A percentile compares a stretch with the other conserved stretches of the same genome.
Conservation (phyloP, 2,113 vertebrate species). For the Xiphorhynchus elegans region DNA sequence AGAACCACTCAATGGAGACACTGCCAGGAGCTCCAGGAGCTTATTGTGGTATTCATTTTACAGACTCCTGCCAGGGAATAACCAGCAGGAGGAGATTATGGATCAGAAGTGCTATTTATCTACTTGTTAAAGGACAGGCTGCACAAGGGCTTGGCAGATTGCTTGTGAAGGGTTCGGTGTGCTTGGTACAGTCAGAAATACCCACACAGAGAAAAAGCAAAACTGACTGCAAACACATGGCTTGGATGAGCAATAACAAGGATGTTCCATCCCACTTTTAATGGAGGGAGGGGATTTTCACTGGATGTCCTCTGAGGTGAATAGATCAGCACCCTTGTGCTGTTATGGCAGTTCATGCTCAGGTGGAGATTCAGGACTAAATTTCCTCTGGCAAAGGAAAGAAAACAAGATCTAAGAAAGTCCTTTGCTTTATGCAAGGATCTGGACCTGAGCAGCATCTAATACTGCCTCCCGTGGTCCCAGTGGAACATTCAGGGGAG, state of each 20-base stretch:
- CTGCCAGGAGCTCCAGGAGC: not conserved
- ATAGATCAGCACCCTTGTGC: not conserved
- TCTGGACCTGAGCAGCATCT: not conserved
- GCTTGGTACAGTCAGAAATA: not conserved
- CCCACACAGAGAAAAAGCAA: not conserved
- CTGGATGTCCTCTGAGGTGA: accelerated
- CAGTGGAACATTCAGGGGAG: not conserved
- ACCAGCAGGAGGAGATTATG: not conserved
- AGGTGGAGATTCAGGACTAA: not conserved
- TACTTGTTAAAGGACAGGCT: not conserved
- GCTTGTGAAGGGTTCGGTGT: not conserved
- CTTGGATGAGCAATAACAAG: not conserved
- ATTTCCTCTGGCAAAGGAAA: not conserved
- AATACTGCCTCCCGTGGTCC: not conserved
- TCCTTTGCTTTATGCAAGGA: not conserved
- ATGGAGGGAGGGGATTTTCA: not conserved
- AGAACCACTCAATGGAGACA: not conserved
- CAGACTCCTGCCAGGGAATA: not conserved
- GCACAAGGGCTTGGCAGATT: not conserved
- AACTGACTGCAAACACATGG: not conserved
- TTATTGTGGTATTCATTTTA: not conserved
- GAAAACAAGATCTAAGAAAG: not conserved
- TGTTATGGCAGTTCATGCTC: not conserved
- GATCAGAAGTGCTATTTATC: not conserved
- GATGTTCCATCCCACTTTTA: not conserved